Evolutionary conservation across 2,113 vertebrate genomes (phyloP), one percentile per base, ranked within the genome.

Genomic region (Ploceus nigricollis): DNA sequence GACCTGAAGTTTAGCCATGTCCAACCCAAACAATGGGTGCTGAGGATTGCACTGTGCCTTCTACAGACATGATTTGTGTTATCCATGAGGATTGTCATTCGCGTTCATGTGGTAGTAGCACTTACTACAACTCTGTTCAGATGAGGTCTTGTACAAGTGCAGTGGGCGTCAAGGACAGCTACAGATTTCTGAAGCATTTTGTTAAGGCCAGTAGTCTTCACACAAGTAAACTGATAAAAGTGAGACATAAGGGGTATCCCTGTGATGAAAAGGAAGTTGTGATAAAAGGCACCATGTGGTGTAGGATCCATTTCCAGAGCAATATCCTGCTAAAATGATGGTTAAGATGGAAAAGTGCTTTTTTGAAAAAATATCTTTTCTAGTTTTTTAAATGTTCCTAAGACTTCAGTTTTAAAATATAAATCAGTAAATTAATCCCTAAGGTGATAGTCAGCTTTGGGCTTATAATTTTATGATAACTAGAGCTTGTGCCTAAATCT

Each of bases 1-100:
- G 87, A 87, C 76, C 58, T 90, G 77, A 92, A 80, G 57, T 93
- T 96, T 24, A 91, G 47, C 56, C 12, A 7, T 45, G 44, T 83
- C 35, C 51, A 72, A 31, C 66, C 24, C 35, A 54, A 82, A 37
- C 33, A 73, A 48, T 47, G 81, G 48, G 23, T 85, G 77, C 50
- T 1, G 1, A 75, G 47, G 47, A 10, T 25, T 70, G 19, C 0
- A 0, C 27, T 77, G 58, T 50, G 33, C 45, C 45, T 85, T 63
- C 82, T 47, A 7, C 5, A 50, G 25, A 6, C 6, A 9, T 1
- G 2, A 37, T 33, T 44, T 66, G 2, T 40, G 89, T 68, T 51
- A 39, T 48, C 50, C 9, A 2, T 33, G 27, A 69, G 15, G 16
- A 20, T 31, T 63, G 15, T 44, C 13, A 3, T 42, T 5, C 1